Conservation (phyloP, 1,140 invertebrate genomes). For the Harpegnathos saltator region DNA sequence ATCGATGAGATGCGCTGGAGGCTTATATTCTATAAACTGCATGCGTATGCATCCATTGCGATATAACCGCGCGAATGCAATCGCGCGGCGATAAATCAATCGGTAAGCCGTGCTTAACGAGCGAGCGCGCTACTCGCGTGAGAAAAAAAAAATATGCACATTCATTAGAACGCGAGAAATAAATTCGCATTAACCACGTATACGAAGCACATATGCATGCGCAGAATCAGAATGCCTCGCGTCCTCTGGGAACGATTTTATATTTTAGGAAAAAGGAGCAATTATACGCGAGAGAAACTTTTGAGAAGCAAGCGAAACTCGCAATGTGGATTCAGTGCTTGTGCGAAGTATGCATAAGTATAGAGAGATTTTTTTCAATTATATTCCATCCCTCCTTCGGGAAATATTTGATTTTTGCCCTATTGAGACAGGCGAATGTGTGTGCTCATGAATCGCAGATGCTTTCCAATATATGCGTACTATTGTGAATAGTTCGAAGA, state of each 20-base stretch:
- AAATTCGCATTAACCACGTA: not conserved
- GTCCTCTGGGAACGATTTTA: not conserved
- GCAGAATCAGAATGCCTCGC: not conserved
- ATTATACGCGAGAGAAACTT: too few species aligned
- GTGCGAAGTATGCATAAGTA: too few species aligned
- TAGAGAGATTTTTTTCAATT: too few species aligned
- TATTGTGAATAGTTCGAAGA: too few species aligned
- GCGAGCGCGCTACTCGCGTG: not conserved
- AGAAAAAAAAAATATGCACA: not conserved
- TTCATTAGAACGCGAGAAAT: too few species aligned
- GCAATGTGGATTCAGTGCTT: too few species aligned
- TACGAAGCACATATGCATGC: not conserved
- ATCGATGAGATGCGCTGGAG: slow-evolving; percentile 26
- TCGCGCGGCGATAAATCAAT: not conserved
- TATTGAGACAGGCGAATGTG: too few species aligned
- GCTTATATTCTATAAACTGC: not conserved
- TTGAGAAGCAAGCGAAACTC: too few species aligned
- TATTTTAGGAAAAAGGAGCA: not conserved
- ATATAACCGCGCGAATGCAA: not conserved
- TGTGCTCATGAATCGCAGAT: too few species aligned
- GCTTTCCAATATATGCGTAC: too few species aligned
- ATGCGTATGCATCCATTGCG: slow-evolving; percentile 12
- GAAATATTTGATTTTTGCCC: too few species aligned
- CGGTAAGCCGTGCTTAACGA: not conserved
- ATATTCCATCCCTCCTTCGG: too few species aligned